phyloP scores from a whole-genome alignment of 1,140 invertebrate species.

The Apis laboriosa region DNA sequence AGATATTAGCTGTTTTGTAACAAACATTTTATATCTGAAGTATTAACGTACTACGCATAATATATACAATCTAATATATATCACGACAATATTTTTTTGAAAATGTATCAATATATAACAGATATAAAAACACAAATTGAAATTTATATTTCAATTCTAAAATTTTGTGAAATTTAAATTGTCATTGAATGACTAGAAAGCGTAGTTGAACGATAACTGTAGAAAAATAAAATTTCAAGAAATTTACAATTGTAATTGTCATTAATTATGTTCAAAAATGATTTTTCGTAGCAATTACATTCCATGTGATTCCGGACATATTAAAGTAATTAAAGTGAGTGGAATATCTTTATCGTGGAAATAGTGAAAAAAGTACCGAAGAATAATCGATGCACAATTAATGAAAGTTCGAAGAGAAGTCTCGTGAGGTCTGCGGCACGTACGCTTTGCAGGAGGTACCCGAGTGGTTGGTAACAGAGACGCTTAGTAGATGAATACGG shows the following conservation, averaged over 20 bases:
- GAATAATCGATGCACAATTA: conserved; percentile 41
- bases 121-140: neutral
- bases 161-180: neutral
- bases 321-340: neutral
- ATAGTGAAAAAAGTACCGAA: conserved; percentile 15
- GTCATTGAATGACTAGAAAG: conserved; percentile 5
- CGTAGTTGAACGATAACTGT: neutral
- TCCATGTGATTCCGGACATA: conserved; percentile 12
- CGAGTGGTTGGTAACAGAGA: conserved; percentile 65
- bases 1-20: conserved; percentile 3
- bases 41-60: conserved; percentile 6
- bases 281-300: conserved; percentile 13
- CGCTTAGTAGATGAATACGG: conserved; percentile 63
- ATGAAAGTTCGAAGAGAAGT: conserved; percentile 36
- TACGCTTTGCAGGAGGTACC: conserved; percentile 53
- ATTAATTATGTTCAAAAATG: neutral
- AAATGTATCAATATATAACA: neutral
- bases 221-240: conserved; percentile 14
- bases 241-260: conserved; percentile 21
- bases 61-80: neutral
- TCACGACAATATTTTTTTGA: neutral
- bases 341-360: neutral
- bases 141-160: neutral
- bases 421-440: conserved; percentile 23
- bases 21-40: neutral